A percentile compares a stretch with the other conserved stretches of the same genome.
These are phyloP conservation scores for Trichosurus vulpecula DNA, from an alignment of 2,797 vertebrate genomes.

Conservation along the genomic window DNA sequence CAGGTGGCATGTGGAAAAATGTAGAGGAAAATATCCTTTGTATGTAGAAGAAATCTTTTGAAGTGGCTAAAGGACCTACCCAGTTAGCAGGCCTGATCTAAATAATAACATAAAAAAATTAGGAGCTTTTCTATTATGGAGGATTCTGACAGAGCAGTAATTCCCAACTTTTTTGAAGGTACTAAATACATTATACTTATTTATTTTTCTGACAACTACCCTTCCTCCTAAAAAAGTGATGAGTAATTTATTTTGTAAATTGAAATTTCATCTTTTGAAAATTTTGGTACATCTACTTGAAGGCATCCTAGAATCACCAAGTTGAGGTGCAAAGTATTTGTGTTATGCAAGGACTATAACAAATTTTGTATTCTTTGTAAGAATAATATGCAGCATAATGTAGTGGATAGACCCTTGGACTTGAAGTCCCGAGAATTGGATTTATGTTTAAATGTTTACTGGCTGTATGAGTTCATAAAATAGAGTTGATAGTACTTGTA, in stretches of 20 bases:
- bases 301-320: not conserved
- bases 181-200: not conserved
- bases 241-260: conserved; percentile 36
- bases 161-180: not conserved
- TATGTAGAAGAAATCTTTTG: no score
- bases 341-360: not conserved
- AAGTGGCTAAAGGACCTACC: no score
- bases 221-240: not conserved
- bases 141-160: not conserved
- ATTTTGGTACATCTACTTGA: not conserved
- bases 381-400: not conserved
- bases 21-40: no score
- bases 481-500: not conserved
- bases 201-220: not conserved
- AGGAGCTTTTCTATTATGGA: not conserved
- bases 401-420: not conserved
- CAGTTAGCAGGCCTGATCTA: no score
- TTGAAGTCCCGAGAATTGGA: not conserved
- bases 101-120: accelerated
- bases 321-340: not conserved
- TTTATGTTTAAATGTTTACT: not conserved
- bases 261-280: conserved; percentile 35
- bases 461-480: not conserved
- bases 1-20: no score
- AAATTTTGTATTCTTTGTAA: not conserved